Evolutionary conservation across 1,140 invertebrate species (phyloP).

Genomic region (Caenorhabditis latens): DNA sequence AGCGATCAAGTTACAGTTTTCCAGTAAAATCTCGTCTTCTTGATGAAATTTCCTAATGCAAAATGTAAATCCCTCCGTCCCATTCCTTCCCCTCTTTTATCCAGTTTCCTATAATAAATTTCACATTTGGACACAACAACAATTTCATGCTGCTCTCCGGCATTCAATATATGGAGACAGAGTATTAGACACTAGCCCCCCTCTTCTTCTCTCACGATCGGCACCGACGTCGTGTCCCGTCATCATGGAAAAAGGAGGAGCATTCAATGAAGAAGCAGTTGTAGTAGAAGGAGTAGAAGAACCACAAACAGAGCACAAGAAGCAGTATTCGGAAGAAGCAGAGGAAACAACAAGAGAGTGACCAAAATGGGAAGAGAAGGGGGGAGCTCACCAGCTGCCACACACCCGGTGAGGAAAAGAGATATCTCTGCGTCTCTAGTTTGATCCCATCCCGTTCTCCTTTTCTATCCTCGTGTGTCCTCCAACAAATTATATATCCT

Average conservation of each 20-base stretch:
- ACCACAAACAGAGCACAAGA: not conserved
- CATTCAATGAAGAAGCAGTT: constrained; percentile 37
- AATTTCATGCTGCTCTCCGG: constrained; percentile 8
- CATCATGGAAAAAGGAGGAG: constrained; percentile 41
- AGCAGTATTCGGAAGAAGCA: not conserved
- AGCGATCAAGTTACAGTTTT: no score
- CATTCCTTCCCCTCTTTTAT: not conserved
- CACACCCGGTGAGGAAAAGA: constrained; percentile 9
- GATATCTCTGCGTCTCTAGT: constrained; percentile 40
- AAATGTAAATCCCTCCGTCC: no score
- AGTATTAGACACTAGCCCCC: not conserved
- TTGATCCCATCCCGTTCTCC: not conserved
- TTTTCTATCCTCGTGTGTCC: not conserved
- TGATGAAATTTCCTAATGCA: no score
- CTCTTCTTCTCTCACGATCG: constrained; percentile 6
- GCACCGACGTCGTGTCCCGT: not conserved
- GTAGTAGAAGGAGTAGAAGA: not conserved
- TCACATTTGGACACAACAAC: constrained; percentile 10
- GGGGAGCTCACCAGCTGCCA: constrained; percentile 28
- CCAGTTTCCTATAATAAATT: not conserved
- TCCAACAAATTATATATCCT: constrained; percentile 44
- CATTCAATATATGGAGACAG: not conserved
- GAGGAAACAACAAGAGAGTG: constrained; percentile 35
- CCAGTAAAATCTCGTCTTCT: no score
- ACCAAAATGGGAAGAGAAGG: constrained; percentile 21